A percentile compares a stretch with the other conserved stretches of the same genome.
Evolutionary conservation across 1,140 invertebrate species (phyloP).

Genomic region (Drosophila lini): DNA sequence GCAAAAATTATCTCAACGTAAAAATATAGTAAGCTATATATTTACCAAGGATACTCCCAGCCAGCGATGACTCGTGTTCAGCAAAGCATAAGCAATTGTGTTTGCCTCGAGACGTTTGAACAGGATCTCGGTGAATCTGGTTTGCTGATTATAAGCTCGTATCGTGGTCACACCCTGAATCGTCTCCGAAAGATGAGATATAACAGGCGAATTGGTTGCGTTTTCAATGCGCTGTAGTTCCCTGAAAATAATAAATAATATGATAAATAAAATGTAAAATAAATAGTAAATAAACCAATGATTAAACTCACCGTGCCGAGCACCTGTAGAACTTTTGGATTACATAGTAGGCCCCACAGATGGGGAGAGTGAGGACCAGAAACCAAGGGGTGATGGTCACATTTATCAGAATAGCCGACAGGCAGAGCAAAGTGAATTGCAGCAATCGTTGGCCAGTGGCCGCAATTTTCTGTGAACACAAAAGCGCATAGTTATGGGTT

Average conservation of each 20-base stretch:
- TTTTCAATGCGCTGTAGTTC: slow-evolving; percentile 89
- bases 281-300: background rate
- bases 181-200: slow-evolving; percentile 90
- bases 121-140: slow-evolving; percentile 88
- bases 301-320: slow-evolving; percentile 88
- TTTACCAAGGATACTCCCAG: slow-evolving; percentile 91
- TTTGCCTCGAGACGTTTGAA: slow-evolving; percentile 89
- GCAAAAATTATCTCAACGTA: too few species aligned
- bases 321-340: slow-evolving; percentile 90
- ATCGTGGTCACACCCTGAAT: slow-evolving; percentile 89
- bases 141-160: slow-evolving; percentile 89
- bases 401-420: slow-evolving; percentile 90
- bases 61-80: slow-evolving; percentile 93
- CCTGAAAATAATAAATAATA: slow-evolving; percentile 78
- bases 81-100: slow-evolving; percentile 90
- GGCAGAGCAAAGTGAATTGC: slow-evolving; percentile 89
- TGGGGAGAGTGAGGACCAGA: slow-evolving; percentile 88
- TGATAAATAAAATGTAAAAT: background rate
- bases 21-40: slow-evolving; percentile 12
- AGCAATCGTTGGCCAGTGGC: slow-evolving; percentile 90
- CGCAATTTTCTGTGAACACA: slow-evolving; percentile 89
- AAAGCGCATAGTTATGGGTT: slow-evolving; percentile 11
- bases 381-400: slow-evolving; percentile 90
- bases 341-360: slow-evolving; percentile 88
- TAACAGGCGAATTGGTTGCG: slow-evolving; percentile 89